Evolutionary conservation across 1,140 invertebrate species (phyloP), one percentile per base, ranked within the genome.

Genomic region (Zaprionus kolodkinae): DNA sequence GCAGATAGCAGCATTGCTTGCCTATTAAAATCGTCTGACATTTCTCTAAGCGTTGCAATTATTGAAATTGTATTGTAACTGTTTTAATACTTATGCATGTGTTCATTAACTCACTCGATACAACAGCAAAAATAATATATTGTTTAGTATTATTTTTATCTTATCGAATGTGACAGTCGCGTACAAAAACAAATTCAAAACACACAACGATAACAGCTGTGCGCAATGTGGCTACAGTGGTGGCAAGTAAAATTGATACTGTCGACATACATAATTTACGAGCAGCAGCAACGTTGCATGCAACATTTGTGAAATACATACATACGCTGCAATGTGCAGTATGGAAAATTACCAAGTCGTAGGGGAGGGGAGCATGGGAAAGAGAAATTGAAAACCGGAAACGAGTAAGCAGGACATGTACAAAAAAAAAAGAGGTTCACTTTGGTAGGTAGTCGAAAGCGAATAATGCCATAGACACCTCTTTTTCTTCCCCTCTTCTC

Each of bases 181-280:
- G n/a, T 17, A 52, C 30, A 63, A 63, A 52, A 63, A 36, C 36
- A 35, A 57, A 52, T 38, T 11, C 50, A 61, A 68, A 73, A 45
- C 65, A 62, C 21, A 12, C 40, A 27, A 27, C 59, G 50, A 62
- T 62, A 74, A 63, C 72, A 60, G 73, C 68, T 57, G 63, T 17
- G 7, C 15, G n/a, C 43, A 48, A n/a, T 48, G 17, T 50, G 45
- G 45, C 40, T 45, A 69, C 25, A 68, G 74, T 77, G 36, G 57
- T 43, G 2, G 56, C 25, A 21, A 43, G 12, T 0, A 54, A 69
- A 5, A 73, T 35, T 64, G 43, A 50, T 55, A 21, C 40, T 21
- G 57, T 3, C 25, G 11, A 6, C 11, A 50, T 50, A 0, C 11
- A 25, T 17, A 50, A 50, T 10, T 50, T 7, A 12, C 10, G 11